Percentiles rank a stretch among this genome's conserved stretches.
These are phyloP conservation scores for Sesamia inferens DNA, from an alignment of 2,888 invertebrate genomes.

Conservation along the genomic window DNA sequence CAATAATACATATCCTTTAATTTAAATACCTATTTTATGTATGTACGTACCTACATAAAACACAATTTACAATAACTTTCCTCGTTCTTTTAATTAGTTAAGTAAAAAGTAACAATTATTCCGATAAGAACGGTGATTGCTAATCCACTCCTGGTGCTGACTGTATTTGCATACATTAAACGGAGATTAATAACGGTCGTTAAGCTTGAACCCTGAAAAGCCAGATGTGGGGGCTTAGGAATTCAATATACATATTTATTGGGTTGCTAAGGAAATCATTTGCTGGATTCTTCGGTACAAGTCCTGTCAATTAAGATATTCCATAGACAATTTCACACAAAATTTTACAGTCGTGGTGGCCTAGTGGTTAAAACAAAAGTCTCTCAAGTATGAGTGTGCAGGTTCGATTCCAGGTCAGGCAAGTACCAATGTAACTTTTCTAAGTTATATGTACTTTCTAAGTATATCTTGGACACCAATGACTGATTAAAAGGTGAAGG, in stretches of 20 bases:
- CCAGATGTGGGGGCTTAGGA: conserved; percentile 50
- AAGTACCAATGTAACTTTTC: too few relatives aligned
- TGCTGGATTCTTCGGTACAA: conserved; percentile 14
- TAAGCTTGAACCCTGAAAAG: conserved; percentile 52
- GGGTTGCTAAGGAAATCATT: conserved; percentile 42
- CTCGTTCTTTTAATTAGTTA: conserved; percentile 14
- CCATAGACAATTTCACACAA: too few relatives aligned
- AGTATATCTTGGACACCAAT: too few relatives aligned
- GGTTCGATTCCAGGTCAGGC: too few relatives aligned
- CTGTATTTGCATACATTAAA: conserved; percentile 61
- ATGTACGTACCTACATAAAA: not conserved
- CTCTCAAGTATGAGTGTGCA: too few relatives aligned
- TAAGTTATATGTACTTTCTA: too few relatives aligned
- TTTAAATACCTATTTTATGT: not conserved
- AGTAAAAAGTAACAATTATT: conserved; percentile 18
- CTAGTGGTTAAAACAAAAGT: too few relatives aligned
- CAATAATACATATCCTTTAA: not conserved
- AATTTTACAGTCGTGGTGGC: too few relatives aligned
- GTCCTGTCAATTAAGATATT: too few relatives aligned
- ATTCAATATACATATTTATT: conserved; percentile 57
- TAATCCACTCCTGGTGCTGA: conserved; percentile 40
- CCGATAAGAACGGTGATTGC: conserved; percentile 33
- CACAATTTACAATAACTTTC: not conserved
- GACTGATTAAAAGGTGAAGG: too few relatives aligned
- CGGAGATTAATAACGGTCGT: conserved; percentile 58